These are phyloP conservation scores for Penaeus monodon DNA, from an alignment of 2,888 invertebrate species.

Conservation along the genomic window DNA sequence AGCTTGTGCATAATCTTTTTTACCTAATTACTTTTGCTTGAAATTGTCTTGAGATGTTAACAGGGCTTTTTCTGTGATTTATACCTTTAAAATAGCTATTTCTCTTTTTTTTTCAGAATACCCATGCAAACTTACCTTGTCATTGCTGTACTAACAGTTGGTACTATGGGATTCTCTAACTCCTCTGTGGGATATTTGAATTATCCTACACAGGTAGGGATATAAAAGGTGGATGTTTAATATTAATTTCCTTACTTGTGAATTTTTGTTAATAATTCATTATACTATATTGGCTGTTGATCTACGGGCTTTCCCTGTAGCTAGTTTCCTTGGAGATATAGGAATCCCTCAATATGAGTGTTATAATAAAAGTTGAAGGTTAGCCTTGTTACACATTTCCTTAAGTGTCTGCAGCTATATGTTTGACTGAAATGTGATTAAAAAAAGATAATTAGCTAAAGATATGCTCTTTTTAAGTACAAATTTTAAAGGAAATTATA, in stretches of 20 bases:
- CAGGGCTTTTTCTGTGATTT: too few species aligned
- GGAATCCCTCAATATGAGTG: too few species aligned
- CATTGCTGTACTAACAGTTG: slow-evolving; percentile 87
- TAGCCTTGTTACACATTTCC: too few species aligned
- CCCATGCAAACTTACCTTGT: slow-evolving; percentile 84
- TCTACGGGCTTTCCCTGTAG: too few species aligned
- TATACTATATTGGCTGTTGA: not conserved
- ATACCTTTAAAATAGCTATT: not conserved
- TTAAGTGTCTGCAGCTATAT: too few species aligned
- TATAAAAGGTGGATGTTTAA: not conserved
- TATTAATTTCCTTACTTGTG: not conserved
- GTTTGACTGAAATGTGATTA: too few species aligned
- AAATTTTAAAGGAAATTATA: too few species aligned
- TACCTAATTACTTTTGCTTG: not conserved
- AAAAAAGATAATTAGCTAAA: too few species aligned
- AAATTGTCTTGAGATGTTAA: too few species aligned
- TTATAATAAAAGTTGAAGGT: too few species aligned
- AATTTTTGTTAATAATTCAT: not conserved
- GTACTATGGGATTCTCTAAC: slow-evolving; percentile 97
- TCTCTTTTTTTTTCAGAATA: slow-evolving; percentile 76
- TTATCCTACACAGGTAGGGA: slow-evolving; percentile 86
- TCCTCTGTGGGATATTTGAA: slow-evolving; percentile 93
- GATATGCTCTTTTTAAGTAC: too few species aligned
- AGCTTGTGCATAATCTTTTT: slow-evolving; percentile 22
- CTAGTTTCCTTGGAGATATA: too few species aligned